Evolutionary conservation across 1,140 invertebrate genomes (phyloP), one percentile per base, ranked within the genome.

Genomic region (Lepidostoma basale): DNA sequence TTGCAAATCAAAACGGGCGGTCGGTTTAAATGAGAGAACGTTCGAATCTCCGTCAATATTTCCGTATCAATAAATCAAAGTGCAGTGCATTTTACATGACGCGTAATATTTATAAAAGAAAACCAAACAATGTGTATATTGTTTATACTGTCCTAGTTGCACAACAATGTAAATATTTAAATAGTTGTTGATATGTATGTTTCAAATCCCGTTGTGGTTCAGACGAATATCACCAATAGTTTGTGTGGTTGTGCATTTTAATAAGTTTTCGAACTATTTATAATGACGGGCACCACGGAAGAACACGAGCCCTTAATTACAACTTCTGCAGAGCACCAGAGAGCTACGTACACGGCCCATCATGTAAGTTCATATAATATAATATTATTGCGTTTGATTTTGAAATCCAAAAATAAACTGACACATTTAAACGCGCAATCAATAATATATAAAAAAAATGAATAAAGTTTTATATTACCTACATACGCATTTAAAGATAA

Each of bases 251-350:
- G 59, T 44, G 39, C 25, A 22, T 23, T 36, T 10, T 3, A 49
- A 52, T 6, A 47, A 25, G 59, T 45, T 30, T 12, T 63, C n/a
- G 44, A 47, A 42, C 20, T 47, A 47, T 18, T 63, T 26, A 33
- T 63, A 52, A 81, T 80, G 79, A 81, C 79, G n/a, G 79, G 74
- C 22, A 79, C 77, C 30, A 76, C 66, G 3, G 80, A 80, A 66
- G 80, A 80, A 52, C 80, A 81, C 26, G 79, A 81, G 64, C 79
- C 80, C 5, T 74, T 80, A 23, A 79, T 82, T 63, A 76, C 77
- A 25, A 74, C 56, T 26, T 62, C 80, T 12, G 77, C 78, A 9
- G 79, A 82, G 62, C 78, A 80, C 68, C 78, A 80, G 62, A 74
- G 79, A 47, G 77, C 81, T 56, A 72, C 82, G 9, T 77, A 79